Base-by-base conservation (phyloP, 1,140 invertebrate species). In the Halesus radiatus region DNA sequence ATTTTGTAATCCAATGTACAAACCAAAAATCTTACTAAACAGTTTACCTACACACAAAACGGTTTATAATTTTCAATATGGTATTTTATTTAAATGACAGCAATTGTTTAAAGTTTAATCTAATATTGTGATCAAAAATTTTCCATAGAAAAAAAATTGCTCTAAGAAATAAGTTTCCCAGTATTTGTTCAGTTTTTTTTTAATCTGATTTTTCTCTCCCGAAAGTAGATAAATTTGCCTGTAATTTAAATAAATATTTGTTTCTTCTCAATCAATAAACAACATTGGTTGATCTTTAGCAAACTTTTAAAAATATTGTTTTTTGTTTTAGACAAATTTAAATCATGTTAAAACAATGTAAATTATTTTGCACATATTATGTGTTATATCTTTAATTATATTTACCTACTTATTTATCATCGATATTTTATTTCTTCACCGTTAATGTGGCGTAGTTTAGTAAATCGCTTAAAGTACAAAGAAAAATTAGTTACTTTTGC, bases 381-480 rank as follows among this genome's bases (percentile, higher is more conserved):
- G 88, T 87, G 85, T 87, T 74, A 74, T 26, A 26, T 56, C 53
- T 56, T 56, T 74, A 72, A 72, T 72, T 88, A 88, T 88, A 83
- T 77, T 29, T 52, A 77, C 87, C 87, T 88, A 88, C 87, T 87
- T 88, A 87, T 89, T 89, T 89, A 88, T 89, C 88, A 88, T 88
- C 86, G 87, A 86, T 86, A 85, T 86, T 79, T 86, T 87, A 85
- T 87, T 87, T 88, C 85, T 86, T 86, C 85, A 86, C 88, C 88
- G 87, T 89, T 88, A 87, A 88, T 86, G 85, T 87, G 87, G 87
- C 87, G 89, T 90, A 88, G 89, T 89, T 89, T 90, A 90, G 89
- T 88, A 87, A 90, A 90, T 89, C 88, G 89, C 89, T 90, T 90
- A 89, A 90, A 90, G 89, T 90, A 90, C 89, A 90, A 90, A 86